Percentiles rank a stretch among this genome's conserved stretches.
phyloP scores from a whole-genome alignment of 1,140 invertebrate genomes.

The Bathynomus jamesi region DNA sequence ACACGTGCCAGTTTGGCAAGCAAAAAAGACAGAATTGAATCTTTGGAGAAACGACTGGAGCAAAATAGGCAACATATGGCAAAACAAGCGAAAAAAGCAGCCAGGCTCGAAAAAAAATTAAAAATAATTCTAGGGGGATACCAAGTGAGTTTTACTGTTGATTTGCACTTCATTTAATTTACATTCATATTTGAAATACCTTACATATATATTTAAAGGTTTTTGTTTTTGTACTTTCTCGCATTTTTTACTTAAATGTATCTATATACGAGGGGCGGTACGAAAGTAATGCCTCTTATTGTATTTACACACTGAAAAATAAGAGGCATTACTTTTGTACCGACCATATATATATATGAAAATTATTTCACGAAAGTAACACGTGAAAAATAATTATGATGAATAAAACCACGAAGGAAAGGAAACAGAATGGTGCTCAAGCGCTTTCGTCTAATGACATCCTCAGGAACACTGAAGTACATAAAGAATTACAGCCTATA shows the following conservation, averaged over 20 bases:
- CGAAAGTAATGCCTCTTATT: no score
- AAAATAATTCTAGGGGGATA: constrained; percentile 89
- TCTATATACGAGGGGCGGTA: no score
- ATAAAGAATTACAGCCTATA: no score
- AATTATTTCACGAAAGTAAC: no score
- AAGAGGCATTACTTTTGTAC: no score
- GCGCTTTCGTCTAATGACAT: no score
- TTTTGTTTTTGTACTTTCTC: not conserved
- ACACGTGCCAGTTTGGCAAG: constrained; percentile 87
- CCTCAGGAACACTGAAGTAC: no score
- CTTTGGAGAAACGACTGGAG: constrained; percentile 82
- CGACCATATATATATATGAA: no score
- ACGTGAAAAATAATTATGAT: no score
- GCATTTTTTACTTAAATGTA: not conserved
- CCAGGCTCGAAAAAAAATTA: constrained; percentile 96
- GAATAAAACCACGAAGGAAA: no score
- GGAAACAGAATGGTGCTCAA: no score
- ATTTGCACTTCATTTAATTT: constrained; percentile 16
- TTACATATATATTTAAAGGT: constrained; percentile 5
- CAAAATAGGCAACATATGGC: constrained; percentile 90
- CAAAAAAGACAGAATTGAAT: constrained; percentile 92
- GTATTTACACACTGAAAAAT: no score
- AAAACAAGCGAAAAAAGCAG: constrained; percentile 87
- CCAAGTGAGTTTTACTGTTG: constrained; percentile 50
- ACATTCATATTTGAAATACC: constrained; percentile 10